These are phyloP conservation scores for Calypte anna DNA, from an alignment of 2,113 vertebrate species.

Conservation along the genomic window DNA sequence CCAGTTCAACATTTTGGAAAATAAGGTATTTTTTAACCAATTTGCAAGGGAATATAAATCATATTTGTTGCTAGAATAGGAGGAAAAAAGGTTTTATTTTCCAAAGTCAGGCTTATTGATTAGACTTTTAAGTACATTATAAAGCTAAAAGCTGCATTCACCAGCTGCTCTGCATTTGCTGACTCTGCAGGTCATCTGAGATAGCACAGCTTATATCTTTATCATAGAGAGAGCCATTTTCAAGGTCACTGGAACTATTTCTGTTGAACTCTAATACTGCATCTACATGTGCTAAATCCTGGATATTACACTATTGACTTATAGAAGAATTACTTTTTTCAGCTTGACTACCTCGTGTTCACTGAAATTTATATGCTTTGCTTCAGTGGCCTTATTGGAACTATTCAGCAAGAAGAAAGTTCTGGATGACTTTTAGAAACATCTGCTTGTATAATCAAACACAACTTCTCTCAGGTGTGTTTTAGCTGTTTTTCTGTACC, in stretches of 20 bases:
- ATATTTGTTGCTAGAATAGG: conserved; percentile 23
- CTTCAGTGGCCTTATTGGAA: conserved; percentile 17
- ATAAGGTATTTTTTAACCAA: neutral
- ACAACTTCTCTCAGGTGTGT: neutral
- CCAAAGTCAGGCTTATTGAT: conserved; percentile 74
- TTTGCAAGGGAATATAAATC: conserved; percentile 27
- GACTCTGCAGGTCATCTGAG: conserved; percentile 49
- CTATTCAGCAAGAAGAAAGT: conserved; percentile 32
- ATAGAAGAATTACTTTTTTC: conserved; percentile 55
- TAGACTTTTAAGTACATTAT: conserved; percentile 55
- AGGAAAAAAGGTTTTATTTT: conserved; percentile 50
- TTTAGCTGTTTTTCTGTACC: neutral
- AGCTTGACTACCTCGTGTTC: conserved; percentile 34
- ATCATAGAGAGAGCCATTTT: conserved; percentile 17
- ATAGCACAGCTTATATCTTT: conserved; percentile 39
- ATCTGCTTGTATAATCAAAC: neutral
- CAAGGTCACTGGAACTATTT: conserved; percentile 68
- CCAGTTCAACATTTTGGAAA: neutral
- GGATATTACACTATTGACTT: conserved; percentile 63
- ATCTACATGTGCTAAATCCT: conserved; percentile 44
- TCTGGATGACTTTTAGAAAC: conserved; percentile 5
- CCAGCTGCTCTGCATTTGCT: conserved; percentile 41
- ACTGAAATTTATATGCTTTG: conserved; percentile 43
- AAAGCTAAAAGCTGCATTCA: conserved; percentile 62
- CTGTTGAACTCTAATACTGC: conserved; percentile 50